Evolutionary conservation across 2,888 invertebrate species (phyloP).

Genomic region (Anthoptus insignis): DNA sequence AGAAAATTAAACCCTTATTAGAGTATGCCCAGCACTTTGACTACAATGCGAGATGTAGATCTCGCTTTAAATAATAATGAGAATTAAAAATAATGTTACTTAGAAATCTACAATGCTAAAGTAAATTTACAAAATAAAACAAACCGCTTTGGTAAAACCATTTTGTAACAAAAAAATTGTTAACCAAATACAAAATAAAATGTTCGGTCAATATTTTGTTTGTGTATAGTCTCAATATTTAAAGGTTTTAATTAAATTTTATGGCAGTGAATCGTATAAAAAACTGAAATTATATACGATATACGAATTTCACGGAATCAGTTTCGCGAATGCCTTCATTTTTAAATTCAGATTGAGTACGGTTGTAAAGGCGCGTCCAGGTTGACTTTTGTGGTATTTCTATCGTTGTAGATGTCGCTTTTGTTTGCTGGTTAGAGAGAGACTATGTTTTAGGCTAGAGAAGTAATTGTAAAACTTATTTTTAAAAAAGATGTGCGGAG

Average conservation of each 20-base stretch:
- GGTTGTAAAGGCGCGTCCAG: conserved; percentile 4
- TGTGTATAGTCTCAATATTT: background rate
- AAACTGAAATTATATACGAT: conserved; percentile 17
- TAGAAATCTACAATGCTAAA: too few species aligned
- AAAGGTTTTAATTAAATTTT: conserved; percentile 22
- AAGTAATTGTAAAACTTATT: too few species aligned
- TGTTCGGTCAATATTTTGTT: background rate
- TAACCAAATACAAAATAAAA: background rate
- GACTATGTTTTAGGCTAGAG: too few species aligned
- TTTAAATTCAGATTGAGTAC: conserved; percentile 31
- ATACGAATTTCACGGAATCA: conserved; percentile 17
- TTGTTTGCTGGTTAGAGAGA: background rate
- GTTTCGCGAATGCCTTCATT: conserved; percentile 25
- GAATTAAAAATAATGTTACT: too few species aligned
- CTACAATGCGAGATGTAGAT: too few species aligned
- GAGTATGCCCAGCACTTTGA: too few species aligned
- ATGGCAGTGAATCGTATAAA: conserved; percentile 6
- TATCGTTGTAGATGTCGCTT: background rate
- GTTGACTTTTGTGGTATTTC: background rate
- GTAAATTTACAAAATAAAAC: background rate
- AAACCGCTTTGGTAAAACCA: too few species aligned
- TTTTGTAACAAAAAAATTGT: background rate
- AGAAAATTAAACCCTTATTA: too few species aligned
- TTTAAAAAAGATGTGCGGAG: too few species aligned
- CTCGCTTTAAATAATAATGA: too few species aligned